These are phyloP conservation scores for Phragmatobia fuliginosa DNA, from an alignment of 2,888 invertebrate species.

Conservation along the genomic window DNA sequence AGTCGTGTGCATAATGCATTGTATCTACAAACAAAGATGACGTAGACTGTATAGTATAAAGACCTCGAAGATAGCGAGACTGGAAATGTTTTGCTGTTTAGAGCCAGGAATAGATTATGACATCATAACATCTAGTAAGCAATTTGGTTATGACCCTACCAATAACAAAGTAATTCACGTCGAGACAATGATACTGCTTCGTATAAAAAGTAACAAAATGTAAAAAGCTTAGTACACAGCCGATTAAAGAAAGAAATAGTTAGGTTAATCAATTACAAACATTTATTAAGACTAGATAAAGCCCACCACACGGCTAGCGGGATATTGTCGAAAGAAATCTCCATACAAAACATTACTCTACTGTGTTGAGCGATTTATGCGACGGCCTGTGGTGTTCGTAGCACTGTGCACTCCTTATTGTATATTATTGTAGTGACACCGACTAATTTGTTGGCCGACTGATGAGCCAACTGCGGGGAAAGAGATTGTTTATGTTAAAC, in stretches of 20 bases:
- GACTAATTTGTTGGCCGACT: conserved; percentile 85
- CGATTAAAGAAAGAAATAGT: conserved; percentile 56
- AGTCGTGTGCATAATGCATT: conserved; percentile 57
- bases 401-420: conserved; percentile 78
- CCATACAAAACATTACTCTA: conserved; percentile 86
- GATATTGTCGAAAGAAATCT: conserved; percentile 85
- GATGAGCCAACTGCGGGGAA: conserved; percentile 80
- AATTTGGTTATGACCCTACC: conserved; percentile 63
- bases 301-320: conserved; percentile 76
- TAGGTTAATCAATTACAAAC: conserved; percentile 78
- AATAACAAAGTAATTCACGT: conserved; percentile 53
- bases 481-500: conserved; percentile 78
- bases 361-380: conserved; percentile 85
- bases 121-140: conserved; percentile 74
- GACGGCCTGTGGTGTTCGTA: conserved; percentile 73
- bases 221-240: conserved; percentile 37
- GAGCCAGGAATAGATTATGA: conserved; percentile 78
- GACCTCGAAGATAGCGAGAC: conserved; percentile 69
- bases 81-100: conserved; percentile 66
- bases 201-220: conserved; percentile 27
- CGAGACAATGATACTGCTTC: conserved; percentile 36
- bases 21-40: conserved; percentile 65
- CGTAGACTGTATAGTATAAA: conserved; percentile 66
- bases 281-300: conserved; percentile 84
- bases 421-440: conserved; percentile 86